A percentile compares a stretch with the other conserved stretches of the same genome.
These are phyloP conservation scores for Clarias pachynema DNA, from an alignment of 2,797 vertebrate genomes.

Conservation along the genomic window DNA sequence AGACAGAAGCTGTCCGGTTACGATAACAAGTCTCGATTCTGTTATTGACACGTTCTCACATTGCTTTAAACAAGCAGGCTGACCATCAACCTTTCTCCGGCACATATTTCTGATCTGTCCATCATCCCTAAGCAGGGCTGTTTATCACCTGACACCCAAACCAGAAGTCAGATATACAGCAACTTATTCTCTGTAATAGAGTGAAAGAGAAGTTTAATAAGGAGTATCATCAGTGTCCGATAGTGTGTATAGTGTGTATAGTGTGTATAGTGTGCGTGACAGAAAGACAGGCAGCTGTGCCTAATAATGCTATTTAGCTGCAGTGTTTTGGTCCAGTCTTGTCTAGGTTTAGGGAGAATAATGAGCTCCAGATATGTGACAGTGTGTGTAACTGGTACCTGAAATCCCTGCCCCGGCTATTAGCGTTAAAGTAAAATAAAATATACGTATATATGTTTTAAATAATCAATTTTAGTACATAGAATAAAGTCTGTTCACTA, in stretches of 20 bases:
- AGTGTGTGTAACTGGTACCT: neutral
- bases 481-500: neutral
- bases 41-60: neutral
- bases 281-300: neutral
- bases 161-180: neutral
- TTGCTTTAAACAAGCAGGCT: constrained; percentile 11
- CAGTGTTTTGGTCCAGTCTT: neutral
- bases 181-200: constrained; percentile 13
- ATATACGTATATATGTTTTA: no score
- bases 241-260: neutral
- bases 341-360: neutral
- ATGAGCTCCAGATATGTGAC: neutral
- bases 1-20: neutral
- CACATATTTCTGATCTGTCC: neutral
- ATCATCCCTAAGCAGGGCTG: neutral
- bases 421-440: neutral
- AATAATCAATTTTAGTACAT: neutral
- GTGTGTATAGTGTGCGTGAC: neutral
- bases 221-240: neutral
- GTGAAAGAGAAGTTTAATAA: neutral
- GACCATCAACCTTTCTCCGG: neutral
- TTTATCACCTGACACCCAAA: constrained; percentile 10
- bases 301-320: neutral
- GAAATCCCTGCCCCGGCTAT: neutral
- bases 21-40: neutral